A percentile compares a stretch with the other conserved stretches of the same genome.
These are phyloP conservation scores for Puffinus mauretanicus DNA, from an alignment of 2,113 vertebrate genomes.

Conservation along the genomic window DNA sequence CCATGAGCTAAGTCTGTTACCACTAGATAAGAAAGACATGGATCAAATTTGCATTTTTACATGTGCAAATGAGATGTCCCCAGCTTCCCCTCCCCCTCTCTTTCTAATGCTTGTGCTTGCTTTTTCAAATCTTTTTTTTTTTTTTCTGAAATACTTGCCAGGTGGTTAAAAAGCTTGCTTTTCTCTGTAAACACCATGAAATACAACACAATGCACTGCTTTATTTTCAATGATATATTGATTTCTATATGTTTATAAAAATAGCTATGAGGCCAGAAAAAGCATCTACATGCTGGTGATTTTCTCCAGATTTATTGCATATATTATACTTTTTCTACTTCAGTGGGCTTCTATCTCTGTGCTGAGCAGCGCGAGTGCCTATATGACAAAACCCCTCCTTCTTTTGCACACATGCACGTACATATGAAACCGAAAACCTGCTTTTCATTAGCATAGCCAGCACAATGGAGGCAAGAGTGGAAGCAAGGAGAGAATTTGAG, in stretches of 20 bases:
- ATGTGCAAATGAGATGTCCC: slow-evolving; percentile 19
- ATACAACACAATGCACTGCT: background rate
- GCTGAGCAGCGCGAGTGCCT: background rate
- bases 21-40: slow-evolving; percentile 51
- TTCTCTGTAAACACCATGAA: background rate
- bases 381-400: background rate
- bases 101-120: background rate
- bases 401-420: background rate
- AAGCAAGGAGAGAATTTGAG: slow-evolving; percentile 26
- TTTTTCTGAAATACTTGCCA: background rate
- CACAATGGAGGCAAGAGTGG: slow-evolving; percentile 30
- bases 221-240: background rate
- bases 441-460: slow-evolving; percentile 21
- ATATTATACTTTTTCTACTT: slow-evolving; percentile 12
- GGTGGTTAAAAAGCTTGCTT: background rate
- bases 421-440: slow-evolving; percentile 7
- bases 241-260: background rate
- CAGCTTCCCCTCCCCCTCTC: background rate
- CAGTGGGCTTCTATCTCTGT: background rate
- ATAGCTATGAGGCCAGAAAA: background rate
- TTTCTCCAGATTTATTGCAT: background rate
- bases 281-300: background rate
- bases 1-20: background rate
- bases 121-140: background rate
- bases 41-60: slow-evolving; percentile 44